Percentiles rank a stretch among this genome's conserved stretches.
phyloP scores from a whole-genome alignment of 2,113 vertebrate species.

The Callocephalon fimbriatum region DNA sequence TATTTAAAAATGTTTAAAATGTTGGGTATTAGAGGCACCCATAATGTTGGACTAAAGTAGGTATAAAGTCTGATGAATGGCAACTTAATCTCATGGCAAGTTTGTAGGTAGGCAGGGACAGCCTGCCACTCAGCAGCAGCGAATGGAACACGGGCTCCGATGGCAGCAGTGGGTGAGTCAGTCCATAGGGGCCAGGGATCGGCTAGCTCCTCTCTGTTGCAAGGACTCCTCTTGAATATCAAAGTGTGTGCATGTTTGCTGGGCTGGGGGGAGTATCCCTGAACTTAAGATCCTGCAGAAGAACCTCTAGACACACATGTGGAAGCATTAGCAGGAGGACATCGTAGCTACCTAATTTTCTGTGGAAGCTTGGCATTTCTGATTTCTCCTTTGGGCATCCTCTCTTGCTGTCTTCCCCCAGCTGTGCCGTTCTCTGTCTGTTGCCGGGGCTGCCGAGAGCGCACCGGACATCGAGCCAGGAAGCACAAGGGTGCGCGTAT shows the following conservation, averaged over 20 bases:
- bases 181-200: background rate
- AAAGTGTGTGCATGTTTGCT: background rate
- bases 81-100: background rate
- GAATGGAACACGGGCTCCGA: background rate
- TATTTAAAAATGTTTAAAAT: constrained; percentile 10
- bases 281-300: background rate
- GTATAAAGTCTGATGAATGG: constrained; percentile 3
- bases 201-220: background rate
- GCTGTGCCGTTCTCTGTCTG: background rate
- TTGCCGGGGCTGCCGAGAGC: background rate
- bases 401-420: background rate
- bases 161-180: background rate
- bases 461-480: background rate
- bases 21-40: background rate
- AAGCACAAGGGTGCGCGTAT: accelerated
- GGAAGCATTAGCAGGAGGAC: background rate
- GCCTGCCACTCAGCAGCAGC: background rate
- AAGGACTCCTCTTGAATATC: background rate
- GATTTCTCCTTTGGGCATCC: background rate
- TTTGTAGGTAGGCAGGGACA: background rate
- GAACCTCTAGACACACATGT: background rate
- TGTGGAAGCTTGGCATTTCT: background rate
- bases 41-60: background rate
- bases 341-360: background rate
- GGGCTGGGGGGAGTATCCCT: background rate